phyloP scores from a whole-genome alignment of 2,888 invertebrate species.

The Dasypogon diadema region DNA sequence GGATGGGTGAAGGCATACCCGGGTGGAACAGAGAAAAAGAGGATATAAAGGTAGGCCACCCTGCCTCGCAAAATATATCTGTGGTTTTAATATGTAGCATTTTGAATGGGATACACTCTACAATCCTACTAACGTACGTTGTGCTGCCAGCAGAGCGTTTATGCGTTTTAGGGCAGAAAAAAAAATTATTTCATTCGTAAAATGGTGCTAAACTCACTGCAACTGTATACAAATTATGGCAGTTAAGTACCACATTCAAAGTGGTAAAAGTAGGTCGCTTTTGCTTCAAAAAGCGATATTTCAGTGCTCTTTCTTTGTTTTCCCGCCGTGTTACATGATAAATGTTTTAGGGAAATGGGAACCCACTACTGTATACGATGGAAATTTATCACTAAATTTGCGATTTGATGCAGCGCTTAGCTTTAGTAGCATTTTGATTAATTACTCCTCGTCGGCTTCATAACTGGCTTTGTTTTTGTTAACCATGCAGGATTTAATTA shows the following conservation, averaged over 20 bases:
- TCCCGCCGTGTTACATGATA: conserved; percentile 30
- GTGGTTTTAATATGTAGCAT: conserved; percentile 48
- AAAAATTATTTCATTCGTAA: conserved; percentile 45
- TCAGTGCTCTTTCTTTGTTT: conserved; percentile 35
- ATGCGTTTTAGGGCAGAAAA: conserved; percentile 36
- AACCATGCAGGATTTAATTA: neutral
- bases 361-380: neutral
- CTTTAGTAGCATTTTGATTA: neutral
- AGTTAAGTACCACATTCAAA: conserved; percentile 39
- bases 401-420: conserved; percentile 11
- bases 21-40: conserved; percentile 1
- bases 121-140: conserved; percentile 2
- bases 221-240: conserved; percentile 43
- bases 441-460: neutral
- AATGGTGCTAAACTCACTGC: conserved; percentile 44
- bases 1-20: neutral
- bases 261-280: conserved; percentile 37
- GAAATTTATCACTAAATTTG: conserved; percentile 12
- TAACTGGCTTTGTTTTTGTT: neutral
- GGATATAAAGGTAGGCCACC: conserved; percentile 35
- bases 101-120: conserved; percentile 40
- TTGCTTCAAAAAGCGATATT: conserved; percentile 46
- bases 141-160: neutral
- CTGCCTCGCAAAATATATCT: conserved; percentile 41
- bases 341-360: conserved; percentile 18